Evolutionary conservation across 2,888 invertebrate genomes (phyloP).

Genomic region (Merodon equestris): DNA sequence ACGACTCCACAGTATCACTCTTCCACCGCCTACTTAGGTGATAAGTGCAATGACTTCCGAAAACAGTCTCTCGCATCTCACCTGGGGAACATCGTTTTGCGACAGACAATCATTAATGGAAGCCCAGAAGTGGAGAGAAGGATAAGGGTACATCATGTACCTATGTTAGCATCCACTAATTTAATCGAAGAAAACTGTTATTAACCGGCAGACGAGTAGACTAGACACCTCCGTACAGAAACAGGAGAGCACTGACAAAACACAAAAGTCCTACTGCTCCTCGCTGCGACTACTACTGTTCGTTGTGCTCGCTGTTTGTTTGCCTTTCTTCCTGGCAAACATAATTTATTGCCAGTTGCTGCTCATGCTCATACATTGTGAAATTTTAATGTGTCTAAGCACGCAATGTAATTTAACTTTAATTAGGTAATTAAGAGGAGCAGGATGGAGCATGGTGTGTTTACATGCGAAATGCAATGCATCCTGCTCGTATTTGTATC

Average conservation of each 20-base stretch:
- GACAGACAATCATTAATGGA: slow-evolving; percentile 52
- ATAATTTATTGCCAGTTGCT: slow-evolving; percentile 65
- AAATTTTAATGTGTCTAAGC: slow-evolving; percentile 79
- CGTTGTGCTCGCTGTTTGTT: slow-evolving; percentile 43
- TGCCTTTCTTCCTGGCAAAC: slow-evolving; percentile 56
- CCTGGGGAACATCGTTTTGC: slow-evolving; percentile 4
- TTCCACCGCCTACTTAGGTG: slow-evolving; percentile 44
- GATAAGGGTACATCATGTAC: too few relatives aligned
- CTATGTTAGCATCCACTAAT: slow-evolving; percentile 55
- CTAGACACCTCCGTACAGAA: slow-evolving; percentile 54
- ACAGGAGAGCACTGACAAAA: too few relatives aligned
- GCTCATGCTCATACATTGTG: slow-evolving; percentile 69
- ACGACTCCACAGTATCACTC: slow-evolving; percentile 48
- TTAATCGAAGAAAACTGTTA: slow-evolving; percentile 69
- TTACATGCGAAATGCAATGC: slow-evolving; percentile 62
- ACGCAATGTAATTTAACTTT: slow-evolving; percentile 79
- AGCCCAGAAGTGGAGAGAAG: neutral
- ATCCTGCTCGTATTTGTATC: neutral
- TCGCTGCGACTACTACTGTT: neutral
- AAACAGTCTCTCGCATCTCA: slow-evolving; percentile 39
- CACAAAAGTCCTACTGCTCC: slow-evolving; percentile 35
- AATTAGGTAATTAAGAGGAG: slow-evolving; percentile 79
- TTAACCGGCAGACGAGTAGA: slow-evolving; percentile 64
- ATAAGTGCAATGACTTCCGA: slow-evolving; percentile 63
- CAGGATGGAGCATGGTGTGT: slow-evolving; percentile 70